A percentile compares a stretch with the other conserved stretches of the same genome.
Conservation (phyloP, 1,140 invertebrate genomes). For the Rhyacophila brunnea region DNA sequence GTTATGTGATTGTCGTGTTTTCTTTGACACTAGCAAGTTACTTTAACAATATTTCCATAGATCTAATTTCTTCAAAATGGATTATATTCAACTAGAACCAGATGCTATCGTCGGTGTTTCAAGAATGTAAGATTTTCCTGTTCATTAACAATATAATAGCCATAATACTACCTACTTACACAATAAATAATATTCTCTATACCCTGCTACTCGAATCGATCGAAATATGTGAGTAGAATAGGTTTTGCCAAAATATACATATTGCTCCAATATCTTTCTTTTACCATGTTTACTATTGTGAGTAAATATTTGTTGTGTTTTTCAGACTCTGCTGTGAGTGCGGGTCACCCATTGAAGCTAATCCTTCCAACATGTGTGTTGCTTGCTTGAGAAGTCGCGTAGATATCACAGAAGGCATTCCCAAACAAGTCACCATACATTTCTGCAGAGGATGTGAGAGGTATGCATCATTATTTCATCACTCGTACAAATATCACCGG, state of each 20-base stretch:
- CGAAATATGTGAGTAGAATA: too few species aligned
- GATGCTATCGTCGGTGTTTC: constrained; percentile 1
- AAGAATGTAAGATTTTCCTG: constrained; percentile 15
- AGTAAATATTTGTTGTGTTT: too few species aligned
- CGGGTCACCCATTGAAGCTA: constrained; percentile 81
- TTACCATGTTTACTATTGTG: not conserved
- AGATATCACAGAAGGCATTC: constrained; percentile 95
- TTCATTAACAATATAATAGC: too few species aligned
- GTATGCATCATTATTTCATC: too few species aligned
- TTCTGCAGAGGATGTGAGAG: constrained; percentile 92
- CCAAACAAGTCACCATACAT: constrained; percentile 87
- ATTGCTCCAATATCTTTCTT: too few species aligned
- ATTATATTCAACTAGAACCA: constrained; percentile 14
- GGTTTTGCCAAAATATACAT: too few species aligned
- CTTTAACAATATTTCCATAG: not conserved
- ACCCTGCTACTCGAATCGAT: too few species aligned
- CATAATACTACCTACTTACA: too few species aligned
- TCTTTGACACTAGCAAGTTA: not conserved
- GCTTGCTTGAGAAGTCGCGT: constrained; percentile 86
- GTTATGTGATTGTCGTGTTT: not conserved
- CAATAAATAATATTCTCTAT: too few species aligned
- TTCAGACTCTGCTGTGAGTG: constrained; percentile 78
- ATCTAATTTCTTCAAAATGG: constrained; percentile 2
- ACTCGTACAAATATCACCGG: too few species aligned
- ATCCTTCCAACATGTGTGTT: constrained; percentile 97